Evolutionary conservation across 64 coral and sea anemone species (phyloP).

Genomic region (Pachyseris speciosa): DNA sequence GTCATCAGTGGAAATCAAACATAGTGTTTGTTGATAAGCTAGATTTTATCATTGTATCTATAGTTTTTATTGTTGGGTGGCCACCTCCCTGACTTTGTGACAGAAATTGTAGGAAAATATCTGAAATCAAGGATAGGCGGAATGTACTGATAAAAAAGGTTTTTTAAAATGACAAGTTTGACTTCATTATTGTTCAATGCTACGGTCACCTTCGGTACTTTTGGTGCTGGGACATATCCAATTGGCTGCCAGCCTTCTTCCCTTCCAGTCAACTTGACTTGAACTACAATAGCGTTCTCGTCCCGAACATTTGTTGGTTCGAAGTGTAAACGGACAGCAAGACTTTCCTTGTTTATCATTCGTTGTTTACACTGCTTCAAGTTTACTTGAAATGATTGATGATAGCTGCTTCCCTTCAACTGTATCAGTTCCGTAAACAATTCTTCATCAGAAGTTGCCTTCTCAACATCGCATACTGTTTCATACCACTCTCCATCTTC

Average conservation of each 20-base stretch:
- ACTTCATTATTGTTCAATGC: constrained; percentile 21
- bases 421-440: not conserved
- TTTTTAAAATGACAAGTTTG: constrained; percentile 21
- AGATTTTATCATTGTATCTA: constrained; percentile 56
- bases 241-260: constrained; percentile 18
- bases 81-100: constrained; percentile 34
- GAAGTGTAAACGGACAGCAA: constrained; percentile 10
- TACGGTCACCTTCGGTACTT: constrained; percentile 42
- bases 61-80: constrained; percentile 30
- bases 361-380: constrained; percentile 11
- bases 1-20: no score
- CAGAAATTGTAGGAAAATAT: constrained; percentile 26
- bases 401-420: constrained; percentile 40
- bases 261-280: not conserved
- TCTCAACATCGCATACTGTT: not conserved
- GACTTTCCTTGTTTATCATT: not conserved
- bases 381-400: constrained; percentile 5
- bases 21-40: no score
- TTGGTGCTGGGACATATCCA: constrained; percentile 41
- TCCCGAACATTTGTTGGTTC: constrained; percentile 23
- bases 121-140: not conserved
- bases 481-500: not conserved
- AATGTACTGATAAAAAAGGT: constrained; percentile 48
- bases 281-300: constrained; percentile 32
- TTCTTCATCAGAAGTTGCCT: not conserved